Evolutionary conservation across 2,113 vertebrate genomes (phyloP).

Genomic region (Menura novaehollandiae): DNA sequence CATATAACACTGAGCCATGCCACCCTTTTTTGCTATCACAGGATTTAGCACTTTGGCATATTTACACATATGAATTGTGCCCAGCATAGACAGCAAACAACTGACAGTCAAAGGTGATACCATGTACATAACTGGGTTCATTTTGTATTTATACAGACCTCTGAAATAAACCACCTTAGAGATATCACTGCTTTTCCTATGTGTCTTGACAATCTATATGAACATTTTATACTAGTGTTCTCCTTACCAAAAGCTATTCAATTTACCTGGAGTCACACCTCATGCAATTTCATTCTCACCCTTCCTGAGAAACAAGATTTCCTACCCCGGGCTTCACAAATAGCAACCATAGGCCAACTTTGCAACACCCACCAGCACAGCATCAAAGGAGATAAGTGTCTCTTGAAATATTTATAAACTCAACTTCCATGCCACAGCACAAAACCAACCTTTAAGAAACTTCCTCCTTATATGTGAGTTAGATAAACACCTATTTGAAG

Average conservation of each 20-base stretch:
- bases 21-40: not conserved
- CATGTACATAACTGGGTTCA: not conserved
- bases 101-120: not conserved
- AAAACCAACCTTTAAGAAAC: not conserved
- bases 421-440: not conserved
- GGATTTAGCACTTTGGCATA: not conserved
- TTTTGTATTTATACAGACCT: not conserved
- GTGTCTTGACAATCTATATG: not conserved
- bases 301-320: conserved; percentile 18
- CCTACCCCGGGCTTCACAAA: not conserved
- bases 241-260: not conserved
- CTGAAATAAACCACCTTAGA: not conserved
- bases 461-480: not conserved
- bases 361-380: not conserved
- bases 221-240: not conserved
- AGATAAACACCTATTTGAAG: not conserved
- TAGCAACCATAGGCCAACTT: not conserved
- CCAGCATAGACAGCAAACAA: not conserved
- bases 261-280: not conserved
- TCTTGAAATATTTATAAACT: conserved; percentile 2
- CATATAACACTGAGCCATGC: not conserved
- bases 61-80: not conserved
- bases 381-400: not conserved
- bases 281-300: not conserved
- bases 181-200: not conserved